Evolutionary conservation across 2,888 invertebrate species (phyloP), one percentile per base, ranked within the genome.

Genomic region (Drosophila kanekoi): DNA sequence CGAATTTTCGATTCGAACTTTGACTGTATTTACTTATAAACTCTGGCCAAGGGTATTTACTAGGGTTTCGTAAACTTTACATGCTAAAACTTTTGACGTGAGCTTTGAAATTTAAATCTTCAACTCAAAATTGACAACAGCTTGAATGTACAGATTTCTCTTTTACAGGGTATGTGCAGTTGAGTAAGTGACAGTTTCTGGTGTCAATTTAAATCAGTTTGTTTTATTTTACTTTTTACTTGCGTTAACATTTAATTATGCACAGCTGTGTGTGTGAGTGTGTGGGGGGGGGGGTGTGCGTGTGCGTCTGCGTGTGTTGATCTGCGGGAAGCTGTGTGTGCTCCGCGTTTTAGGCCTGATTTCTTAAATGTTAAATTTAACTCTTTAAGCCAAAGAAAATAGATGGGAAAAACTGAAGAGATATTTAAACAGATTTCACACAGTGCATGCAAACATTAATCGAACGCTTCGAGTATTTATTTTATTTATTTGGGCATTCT

Each of bases 161-260:
- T n/a, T n/a, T 16, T 32, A 6, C 14, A 28, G 45, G 23, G 41
- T 23, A 59, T 18, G 13, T 13, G 0, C 11, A 38, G 14, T 35
- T 45, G 9, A n/a, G 1, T 14, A 20, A 20, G 20, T 20, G 8
- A 3, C 23, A 18, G 8, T 28, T 28, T 9, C n/a, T 35, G 10
- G 48, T 48, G 18, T 1, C 33, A 18, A 10, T 35, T 48, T 49
- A 35, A 20, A 20, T 35, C n/a, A 18, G 14, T 43, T 65, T 35
- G 16, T 54, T 44, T 40, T 13, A 33, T 52, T 67, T 38, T 20
- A 48, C 33, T 49, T 49, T 33, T 16, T 49, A 35, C 18, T 35
- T 49, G 9, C 48, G 9, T 58, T 57, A 23, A 53, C 71, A 62
- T 67, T 81, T 81, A 81, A 83, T 77, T 81, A 71, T 80, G 63